These are phyloP conservation scores for Andrena minutula DNA, from an alignment of 2,888 invertebrate species.

Conservation along the genomic window DNA sequence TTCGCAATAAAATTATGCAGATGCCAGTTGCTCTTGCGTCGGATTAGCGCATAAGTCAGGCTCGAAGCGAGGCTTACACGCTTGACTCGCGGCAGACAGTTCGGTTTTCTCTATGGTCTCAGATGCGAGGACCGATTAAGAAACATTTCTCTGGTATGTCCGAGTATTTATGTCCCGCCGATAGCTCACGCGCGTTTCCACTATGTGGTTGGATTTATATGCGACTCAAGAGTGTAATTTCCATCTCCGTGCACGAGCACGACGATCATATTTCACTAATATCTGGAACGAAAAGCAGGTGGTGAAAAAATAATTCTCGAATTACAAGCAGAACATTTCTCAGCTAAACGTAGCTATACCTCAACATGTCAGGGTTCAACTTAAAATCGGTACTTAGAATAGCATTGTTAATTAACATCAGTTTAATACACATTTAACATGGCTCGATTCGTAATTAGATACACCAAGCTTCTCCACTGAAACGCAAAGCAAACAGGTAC, in stretches of 20 bases:
- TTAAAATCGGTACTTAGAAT: neutral
- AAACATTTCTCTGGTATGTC: neutral
- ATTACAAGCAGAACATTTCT: neutral
- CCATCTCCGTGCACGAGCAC: neutral
- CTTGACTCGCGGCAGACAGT: slow-evolving; percentile 39
- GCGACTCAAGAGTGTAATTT: neutral
- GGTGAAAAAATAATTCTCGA: neutral
- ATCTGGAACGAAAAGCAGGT: neutral
- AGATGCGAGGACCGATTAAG: slow-evolving; percentile 26
- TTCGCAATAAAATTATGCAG: slow-evolving; percentile 53
- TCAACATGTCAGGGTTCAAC: neutral
- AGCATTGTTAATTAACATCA: neutral
- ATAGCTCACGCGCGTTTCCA: neutral
- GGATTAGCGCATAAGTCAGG: slow-evolving; percentile 38
- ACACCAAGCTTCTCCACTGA: neutral
- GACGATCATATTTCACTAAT: neutral
- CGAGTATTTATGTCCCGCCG: slow-evolving; percentile 2
- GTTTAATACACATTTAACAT: too few species aligned
- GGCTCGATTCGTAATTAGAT: neutral
- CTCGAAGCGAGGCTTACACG: slow-evolving; percentile 31
- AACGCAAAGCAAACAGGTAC: slow-evolving; percentile 9
- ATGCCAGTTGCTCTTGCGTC: slow-evolving; percentile 33
- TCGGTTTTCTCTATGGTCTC: slow-evolving; percentile 29
- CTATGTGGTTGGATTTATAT: neutral
- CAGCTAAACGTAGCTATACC: neutral